These are phyloP conservation scores for Pomacea canaliculata DNA, from an alignment of 2,888 invertebrate genomes.

Conservation along the genomic window DNA sequence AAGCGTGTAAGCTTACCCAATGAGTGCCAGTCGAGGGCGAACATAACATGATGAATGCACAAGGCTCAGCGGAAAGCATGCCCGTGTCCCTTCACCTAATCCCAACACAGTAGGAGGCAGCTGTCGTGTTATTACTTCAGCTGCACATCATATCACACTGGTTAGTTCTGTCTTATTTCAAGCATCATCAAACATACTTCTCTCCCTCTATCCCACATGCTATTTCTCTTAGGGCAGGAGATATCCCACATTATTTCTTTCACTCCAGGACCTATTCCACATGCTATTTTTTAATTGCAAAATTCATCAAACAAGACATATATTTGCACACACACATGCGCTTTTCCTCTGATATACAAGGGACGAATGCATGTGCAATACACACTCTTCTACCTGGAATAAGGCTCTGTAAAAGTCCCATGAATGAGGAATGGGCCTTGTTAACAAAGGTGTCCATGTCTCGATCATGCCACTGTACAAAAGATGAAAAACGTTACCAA, in stretches of 20 bases:
- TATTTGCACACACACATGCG: no score
- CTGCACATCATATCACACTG: constrained; percentile 23
- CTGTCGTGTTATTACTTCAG: constrained; percentile 70
- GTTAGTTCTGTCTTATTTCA: neutral
- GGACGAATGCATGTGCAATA: no score
- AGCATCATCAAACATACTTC: neutral
- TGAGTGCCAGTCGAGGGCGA: constrained; percentile 82
- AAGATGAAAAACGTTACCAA: constrained; percentile 2
- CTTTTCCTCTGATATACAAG: no score
- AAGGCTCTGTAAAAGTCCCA: constrained; percentile 42
- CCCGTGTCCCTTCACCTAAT: constrained; percentile 78
- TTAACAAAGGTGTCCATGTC: constrained; percentile 50
- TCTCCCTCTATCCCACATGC: no score
- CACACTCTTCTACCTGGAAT: constrained; percentile 42
- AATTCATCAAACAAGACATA: no score
- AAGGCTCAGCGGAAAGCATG: constrained; percentile 92
- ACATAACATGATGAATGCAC: constrained; percentile 91
- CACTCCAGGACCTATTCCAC: no score
- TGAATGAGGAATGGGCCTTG: constrained; percentile 41
- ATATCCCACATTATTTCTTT: no score
- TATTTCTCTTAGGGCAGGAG: no score
- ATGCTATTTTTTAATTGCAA: no score
- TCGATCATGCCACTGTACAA: constrained; percentile 60
- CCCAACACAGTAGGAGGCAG: constrained; percentile 80
- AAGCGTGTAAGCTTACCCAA: constrained; percentile 78